phyloP scores from a whole-genome alignment of 2,888 invertebrate species.

The Lochmaea crataegi region DNA sequence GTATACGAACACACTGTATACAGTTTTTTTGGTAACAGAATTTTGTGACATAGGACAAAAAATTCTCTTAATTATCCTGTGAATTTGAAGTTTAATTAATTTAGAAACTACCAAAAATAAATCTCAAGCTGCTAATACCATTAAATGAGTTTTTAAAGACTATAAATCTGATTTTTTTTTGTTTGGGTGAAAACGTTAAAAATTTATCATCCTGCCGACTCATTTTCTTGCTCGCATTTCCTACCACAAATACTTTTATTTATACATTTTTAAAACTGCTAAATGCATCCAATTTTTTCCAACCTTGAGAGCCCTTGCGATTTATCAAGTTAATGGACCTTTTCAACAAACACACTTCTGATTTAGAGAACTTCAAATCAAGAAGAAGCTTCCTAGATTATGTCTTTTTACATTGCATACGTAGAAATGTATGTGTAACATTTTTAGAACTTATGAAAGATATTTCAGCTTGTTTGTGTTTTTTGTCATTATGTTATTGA shows the following conservation, averaged over 20 bases:
- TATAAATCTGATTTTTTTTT: too few species aligned
- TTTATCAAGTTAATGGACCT: slow-evolving; percentile 15
- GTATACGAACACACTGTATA: too few species aligned
- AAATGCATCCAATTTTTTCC: neutral
- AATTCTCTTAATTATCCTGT: neutral
- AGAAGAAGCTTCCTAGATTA: neutral
- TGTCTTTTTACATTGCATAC: neutral
- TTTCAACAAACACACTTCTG: slow-evolving; percentile 17
- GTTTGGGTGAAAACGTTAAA: neutral
- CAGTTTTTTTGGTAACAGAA: too few species aligned
- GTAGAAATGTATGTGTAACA: too few species aligned
- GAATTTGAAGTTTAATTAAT: too few species aligned
- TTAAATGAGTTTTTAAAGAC: too few species aligned
- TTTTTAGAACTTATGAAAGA: too few species aligned
- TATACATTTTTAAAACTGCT: slow-evolving; percentile 1
- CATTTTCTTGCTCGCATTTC: neutral
- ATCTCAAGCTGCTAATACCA: too few species aligned
- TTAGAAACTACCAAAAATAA: too few species aligned
- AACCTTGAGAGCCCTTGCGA: neutral
- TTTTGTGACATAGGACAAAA: neutral
- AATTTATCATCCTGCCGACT: neutral
- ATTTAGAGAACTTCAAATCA: neutral
- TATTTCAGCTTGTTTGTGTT: too few species aligned
- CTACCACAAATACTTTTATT: neutral
- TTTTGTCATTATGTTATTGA: too few species aligned